phyloP scores from a whole-genome alignment of 2,888 invertebrate genomes.

The Subacronicta megacephala region DNA sequence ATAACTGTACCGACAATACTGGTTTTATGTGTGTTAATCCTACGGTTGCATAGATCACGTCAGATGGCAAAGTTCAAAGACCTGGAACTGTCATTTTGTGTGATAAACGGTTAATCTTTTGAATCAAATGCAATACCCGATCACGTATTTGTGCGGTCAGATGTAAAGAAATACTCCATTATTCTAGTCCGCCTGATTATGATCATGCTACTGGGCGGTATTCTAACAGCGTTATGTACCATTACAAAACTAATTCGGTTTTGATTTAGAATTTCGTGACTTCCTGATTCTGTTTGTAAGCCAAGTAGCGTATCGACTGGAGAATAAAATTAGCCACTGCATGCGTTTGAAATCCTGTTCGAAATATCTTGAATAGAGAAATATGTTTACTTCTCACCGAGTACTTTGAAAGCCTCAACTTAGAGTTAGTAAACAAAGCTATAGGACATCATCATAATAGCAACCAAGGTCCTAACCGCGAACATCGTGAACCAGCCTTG shows the following conservation, averaged over 20 bases:
- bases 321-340: not conserved
- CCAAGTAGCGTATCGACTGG: not conserved
- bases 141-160: slow-evolving; percentile 64
- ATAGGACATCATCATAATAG: slow-evolving; percentile 30
- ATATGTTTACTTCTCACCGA: slow-evolving; percentile 3
- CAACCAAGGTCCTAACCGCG: slow-evolving; percentile 59
- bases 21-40: slow-evolving; percentile 34
- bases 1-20: slow-evolving; percentile 33
- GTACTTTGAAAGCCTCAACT: slow-evolving; percentile 8
- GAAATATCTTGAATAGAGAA: slow-evolving; percentile 1
- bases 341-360: not conserved
- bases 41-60: slow-evolving; percentile 40
- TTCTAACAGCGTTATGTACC: slow-evolving; percentile 2
- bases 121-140: slow-evolving; percentile 55
- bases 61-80: slow-evolving; percentile 58
- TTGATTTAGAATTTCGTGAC: slow-evolving; percentile 8
- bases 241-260: slow-evolving; percentile 22
- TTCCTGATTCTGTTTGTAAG: slow-evolving; percentile 6
- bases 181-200: slow-evolving; percentile 2
- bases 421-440: slow-evolving; percentile 28
- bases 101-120: slow-evolving; percentile 55
- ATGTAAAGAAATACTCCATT: slow-evolving; percentile 50
- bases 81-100: slow-evolving; percentile 54
- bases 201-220: slow-evolving; percentile 26
- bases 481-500: slow-evolving; percentile 53